Base-by-base conservation (phyloP, 2,113 vertebrate species). In the Cygnus buccinator region DNA sequence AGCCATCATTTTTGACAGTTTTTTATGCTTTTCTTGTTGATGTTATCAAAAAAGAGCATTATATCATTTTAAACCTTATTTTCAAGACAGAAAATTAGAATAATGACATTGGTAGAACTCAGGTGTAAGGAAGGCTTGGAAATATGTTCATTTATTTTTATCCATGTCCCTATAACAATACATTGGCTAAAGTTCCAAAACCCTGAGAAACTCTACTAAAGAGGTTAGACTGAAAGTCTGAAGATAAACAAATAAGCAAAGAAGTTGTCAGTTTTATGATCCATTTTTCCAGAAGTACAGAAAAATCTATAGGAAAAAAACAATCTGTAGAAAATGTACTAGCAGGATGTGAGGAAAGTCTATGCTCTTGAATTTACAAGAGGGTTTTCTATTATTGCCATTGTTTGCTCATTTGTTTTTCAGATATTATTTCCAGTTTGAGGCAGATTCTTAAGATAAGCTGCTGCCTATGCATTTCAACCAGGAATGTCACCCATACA, bases 1-100 rank as follows among this genome's bases (percentile, higher is more conserved):
- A 93, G n/a, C 33, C 37, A 39, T 93, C 37, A 76, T 91, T 93
- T 93, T 82, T 90, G 75, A 79, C 58, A 77, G 62, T 3, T 91
- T 91, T 91, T 84, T 65, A 48, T 91, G 43, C 19, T 82, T 84
- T 59, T 89, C 48, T 74, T 84, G 35, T 72, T 77, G 25, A 17
- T 79, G 33, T 72, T 87, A 72, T 73, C 85, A 84, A 84, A 92
- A 94, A 93, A 54, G 28, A 84, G 6, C 57, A 84, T 68, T 72
- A 59, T 59, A 52, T 73, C 1, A 72, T 84, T 87, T 92, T n/a
- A 92, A 94, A 72, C 5, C 9, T 85, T 12, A 52, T 72, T 91
- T 95, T 92, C 43, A 87, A 82, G 77, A 57, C 54, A 75, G 43
- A 18, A 93, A 93, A 84, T 89, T 52, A 71, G 39, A 44, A 61